Base-by-base conservation (phyloP, 2,113 vertebrate species). In the Atrichornis clamosus region DNA sequence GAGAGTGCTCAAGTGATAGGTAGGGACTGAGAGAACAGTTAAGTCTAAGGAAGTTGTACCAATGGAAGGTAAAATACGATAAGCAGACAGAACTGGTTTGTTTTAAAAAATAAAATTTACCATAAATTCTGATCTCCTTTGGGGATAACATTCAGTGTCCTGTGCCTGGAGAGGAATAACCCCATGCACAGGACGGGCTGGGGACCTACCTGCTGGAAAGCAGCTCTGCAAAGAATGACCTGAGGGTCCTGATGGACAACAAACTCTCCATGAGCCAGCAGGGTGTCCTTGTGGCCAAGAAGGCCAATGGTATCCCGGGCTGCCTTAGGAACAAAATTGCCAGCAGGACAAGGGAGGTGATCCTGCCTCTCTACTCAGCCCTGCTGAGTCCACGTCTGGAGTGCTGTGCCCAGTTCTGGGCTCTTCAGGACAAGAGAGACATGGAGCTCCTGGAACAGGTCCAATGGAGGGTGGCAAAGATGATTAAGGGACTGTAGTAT, bases 241-340 rank as follows among this genome's bases (percentile, higher is more conserved):
- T 42, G 16, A 5, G 7, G 1, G 1, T 72, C 21, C 26, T 80
- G 41, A 11, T 13, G 21, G 6, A 32, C 17, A 35, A 3, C 9
- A 11, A 41, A 2, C 2, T 47, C 8, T 30, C 11, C 41, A 8
- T 49, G 35, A 56, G 6, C 17, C 49, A 56, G 4, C 30, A 72
- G 10, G 26, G n/a, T 33, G 15, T 1, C 11, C 33, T n/a, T 20
- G 15, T n/a, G 30, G 30, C 35, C 49, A 56, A 58, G n/a, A 56
- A 4, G 3, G 17, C 7, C 42, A 65, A 6, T 6, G 21, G 6
- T 2, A 11, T 50, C 50, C 35, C 42, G 24, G 1, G 5, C 5
- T 32, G 41, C 24, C 5, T 32, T 32, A 32, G 11, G 30, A 70
- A 41, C 4, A 30, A 5, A 20, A 78, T 5, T 17, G 20, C 20